Percentiles rank a stretch among this genome's conserved stretches.
These are phyloP conservation scores for Polypterus senegalus DNA, from an alignment of 2,113 vertebrate genomes.

Conservation along the genomic window DNA sequence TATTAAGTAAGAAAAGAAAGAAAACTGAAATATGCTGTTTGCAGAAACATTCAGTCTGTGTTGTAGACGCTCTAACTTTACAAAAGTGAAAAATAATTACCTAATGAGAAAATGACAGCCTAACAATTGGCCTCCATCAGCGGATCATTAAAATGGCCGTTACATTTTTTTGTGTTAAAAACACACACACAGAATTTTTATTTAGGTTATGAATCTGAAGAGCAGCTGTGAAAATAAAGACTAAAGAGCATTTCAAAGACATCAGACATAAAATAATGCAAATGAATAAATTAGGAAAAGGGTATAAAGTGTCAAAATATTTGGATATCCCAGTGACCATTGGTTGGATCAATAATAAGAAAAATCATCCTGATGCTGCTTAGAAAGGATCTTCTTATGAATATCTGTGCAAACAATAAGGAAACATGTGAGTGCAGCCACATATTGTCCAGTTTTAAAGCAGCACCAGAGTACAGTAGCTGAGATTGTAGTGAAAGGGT, in stretches of 20 bases:
- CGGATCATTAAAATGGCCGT: too few species aligned
- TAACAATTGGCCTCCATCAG: too few species aligned
- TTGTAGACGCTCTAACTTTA: too few species aligned
- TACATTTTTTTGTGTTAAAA: too few species aligned
- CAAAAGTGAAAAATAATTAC: too few species aligned
- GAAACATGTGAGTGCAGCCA: slow-evolving; percentile 23
- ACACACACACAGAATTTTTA: too few species aligned
- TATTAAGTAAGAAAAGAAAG: too few species aligned
- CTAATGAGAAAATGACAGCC: too few species aligned
- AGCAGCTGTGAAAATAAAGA: neutral
- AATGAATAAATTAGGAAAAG: neutral
- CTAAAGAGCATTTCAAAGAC: neutral
- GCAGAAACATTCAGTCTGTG: too few species aligned
- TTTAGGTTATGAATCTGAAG: neutral
- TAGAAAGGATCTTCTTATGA: slow-evolving; percentile 19
- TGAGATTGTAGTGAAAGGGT: neutral
- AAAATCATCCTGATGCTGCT: slow-evolving; percentile 28
- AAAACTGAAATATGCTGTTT: too few species aligned
- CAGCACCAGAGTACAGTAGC: slow-evolving; percentile 22
- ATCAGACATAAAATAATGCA: neutral
- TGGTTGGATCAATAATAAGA: slow-evolving; percentile 22
- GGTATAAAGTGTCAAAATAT: slow-evolving; percentile 21
- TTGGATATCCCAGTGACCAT: slow-evolving; percentile 16
- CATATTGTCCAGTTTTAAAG: slow-evolving; percentile 22
- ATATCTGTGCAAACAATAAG: slow-evolving; percentile 23